Conservation (phyloP, 1,140 invertebrate species). For the Hermetia illucens region DNA sequence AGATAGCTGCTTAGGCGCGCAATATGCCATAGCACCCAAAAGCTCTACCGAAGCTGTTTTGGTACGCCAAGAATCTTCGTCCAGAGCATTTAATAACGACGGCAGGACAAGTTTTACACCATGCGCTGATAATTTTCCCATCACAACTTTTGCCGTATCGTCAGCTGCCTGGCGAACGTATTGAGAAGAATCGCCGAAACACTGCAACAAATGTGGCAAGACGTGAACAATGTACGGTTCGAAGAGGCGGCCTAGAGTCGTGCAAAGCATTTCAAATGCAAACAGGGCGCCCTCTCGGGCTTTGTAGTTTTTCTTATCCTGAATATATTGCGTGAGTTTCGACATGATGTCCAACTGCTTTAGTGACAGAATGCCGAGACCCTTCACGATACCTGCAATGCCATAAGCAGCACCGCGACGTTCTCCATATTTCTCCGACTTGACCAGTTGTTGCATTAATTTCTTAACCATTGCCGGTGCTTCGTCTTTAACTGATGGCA, state of each 20-base stretch:
- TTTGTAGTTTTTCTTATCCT: slow-evolving; percentile 92
- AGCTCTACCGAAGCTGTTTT: slow-evolving; percentile 95
- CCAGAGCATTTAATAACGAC: slow-evolving; percentile 79
- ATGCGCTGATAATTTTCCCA: slow-evolving; percentile 91
- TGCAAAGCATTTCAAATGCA: slow-evolving; percentile 94
- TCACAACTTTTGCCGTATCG: slow-evolving; percentile 88
- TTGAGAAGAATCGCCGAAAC: slow-evolving; percentile 90
- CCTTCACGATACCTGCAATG: slow-evolving; percentile 81
- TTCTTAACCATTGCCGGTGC: slow-evolving; percentile 77
- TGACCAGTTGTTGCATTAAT: slow-evolving; percentile 74
- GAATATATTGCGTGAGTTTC: slow-evolving; percentile 83
- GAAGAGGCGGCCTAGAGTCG: slow-evolving; percentile 87
- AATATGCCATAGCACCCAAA: slow-evolving; percentile 93
- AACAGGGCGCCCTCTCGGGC: slow-evolving; percentile 91
- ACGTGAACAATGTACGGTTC: slow-evolving; percentile 98
- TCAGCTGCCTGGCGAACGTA: slow-evolving; percentile 85
- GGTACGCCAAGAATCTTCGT: slow-evolving; percentile 97
- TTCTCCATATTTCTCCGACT: slow-evolving; percentile 95
- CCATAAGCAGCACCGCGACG: slow-evolving; percentile 71
- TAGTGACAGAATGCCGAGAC: slow-evolving; percentile 87
- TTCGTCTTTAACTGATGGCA: slow-evolving; percentile 82
- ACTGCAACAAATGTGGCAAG: slow-evolving; percentile 83
- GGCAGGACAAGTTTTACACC: slow-evolving; percentile 93
- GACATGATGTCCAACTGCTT: slow-evolving; percentile 96
- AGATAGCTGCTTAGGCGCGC: slow-evolving; percentile 95